These are phyloP conservation scores for Melitaea athalia DNA, from an alignment of 2,888 invertebrate species.

Conservation along the genomic window DNA sequence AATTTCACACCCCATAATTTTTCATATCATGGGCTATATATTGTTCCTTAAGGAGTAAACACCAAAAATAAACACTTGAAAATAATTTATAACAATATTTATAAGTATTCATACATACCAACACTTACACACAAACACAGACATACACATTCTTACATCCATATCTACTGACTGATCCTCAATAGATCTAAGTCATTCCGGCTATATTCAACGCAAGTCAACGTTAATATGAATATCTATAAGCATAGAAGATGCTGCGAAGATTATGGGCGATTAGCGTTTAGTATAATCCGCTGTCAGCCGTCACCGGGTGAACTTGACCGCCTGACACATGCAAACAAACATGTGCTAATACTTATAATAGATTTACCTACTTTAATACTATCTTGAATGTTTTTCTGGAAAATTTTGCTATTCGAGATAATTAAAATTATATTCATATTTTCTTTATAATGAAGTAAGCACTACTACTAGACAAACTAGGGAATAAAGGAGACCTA, in stretches of 20 bases:
- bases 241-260: constrained; percentile 41
- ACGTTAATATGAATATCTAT: constrained; percentile 30
- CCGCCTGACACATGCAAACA: constrained; percentile 45
- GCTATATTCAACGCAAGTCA: constrained; percentile 16
- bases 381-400: background rate
- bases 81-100: too few relatives aligned
- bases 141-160: background rate
- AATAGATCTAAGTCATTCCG: background rate
- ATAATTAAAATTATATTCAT: too few relatives aligned
- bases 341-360: constrained; percentile 6
- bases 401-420: too few relatives aligned
- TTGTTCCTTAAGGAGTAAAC: too few relatives aligned
- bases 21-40: too few relatives aligned
- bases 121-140: background rate
- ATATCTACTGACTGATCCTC: background rate
- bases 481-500: too few relatives aligned
- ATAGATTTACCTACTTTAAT: background rate
- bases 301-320: constrained; percentile 66
- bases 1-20: too few relatives aligned
- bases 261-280: constrained; percentile 68
- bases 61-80: too few relatives aligned
- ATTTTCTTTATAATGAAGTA: too few relatives aligned
- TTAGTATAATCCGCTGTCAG: constrained; percentile 62
- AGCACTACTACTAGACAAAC: too few relatives aligned
- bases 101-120: too few relatives aligned